Base-by-base conservation (phyloP, 2,888 invertebrate genomes). In the Holacanthella duospinosa region DNA sequence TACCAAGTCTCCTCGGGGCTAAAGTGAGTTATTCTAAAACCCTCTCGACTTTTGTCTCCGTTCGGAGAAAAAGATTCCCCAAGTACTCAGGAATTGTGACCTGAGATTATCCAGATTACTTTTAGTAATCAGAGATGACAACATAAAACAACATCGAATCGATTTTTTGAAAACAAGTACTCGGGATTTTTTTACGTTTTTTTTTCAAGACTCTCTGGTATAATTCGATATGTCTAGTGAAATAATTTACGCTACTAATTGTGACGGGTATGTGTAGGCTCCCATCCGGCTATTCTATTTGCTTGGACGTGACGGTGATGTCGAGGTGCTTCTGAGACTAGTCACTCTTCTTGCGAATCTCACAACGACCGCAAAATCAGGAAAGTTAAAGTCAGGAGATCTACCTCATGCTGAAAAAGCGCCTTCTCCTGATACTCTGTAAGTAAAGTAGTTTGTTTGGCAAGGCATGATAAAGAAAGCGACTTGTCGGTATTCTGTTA, bases 1-100 rank as follows among this genome's bases (percentile, higher is more conserved):
- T 83, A 55, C 82, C 82, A 6, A 79, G 80, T 71, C 76, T 83
- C 43, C 75, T 83, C 57, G 82, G 82, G 64, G 81, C 82, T 53
- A 81, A 82, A 79, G 83, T 82, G 74, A 68, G 66, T 9, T 6
- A 9, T 16, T 36, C 9, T 9, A 36, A 36, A 36, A 26, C 53
- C 2, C 21, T 44, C 28, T 60, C 12, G n/a, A n/a, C n/a, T n/a
- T n/a, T n/a, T n/a, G n/a, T n/a, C 25, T 56, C 56, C 9, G 24
- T 54, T 16, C n/a, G 9, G 28, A 29, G 53, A 25, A 53, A 16
- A 43, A 27, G 6, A 26, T 58, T 6, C n/a, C 2, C 19, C 2
- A 9, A 29, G 21, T 58, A 24, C 28, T n/a, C n/a, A n/a, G n/a
- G n/a, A n/a, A n/a, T 36, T 16, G 36, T 36, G 16, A 36, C 36